Conservation (phyloP, 92 coral and sea anemone genomes). For the Parazoanthus swiftii region DNA sequence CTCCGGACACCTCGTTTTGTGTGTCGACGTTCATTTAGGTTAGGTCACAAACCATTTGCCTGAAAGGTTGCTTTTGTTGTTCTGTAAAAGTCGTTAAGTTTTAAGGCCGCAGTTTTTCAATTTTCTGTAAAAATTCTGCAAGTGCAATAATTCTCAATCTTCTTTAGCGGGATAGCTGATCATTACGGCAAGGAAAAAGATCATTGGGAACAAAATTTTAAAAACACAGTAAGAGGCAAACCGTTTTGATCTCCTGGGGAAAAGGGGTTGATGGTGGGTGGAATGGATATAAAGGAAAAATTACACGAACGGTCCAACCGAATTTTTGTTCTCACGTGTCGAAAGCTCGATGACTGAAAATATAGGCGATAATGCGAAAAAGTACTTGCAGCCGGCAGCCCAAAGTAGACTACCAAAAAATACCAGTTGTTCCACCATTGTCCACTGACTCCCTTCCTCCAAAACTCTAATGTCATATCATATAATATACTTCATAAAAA, state of each 20-base stretch:
- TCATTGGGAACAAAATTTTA: conserved; percentile 24
- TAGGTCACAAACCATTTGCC: conserved; percentile 15
- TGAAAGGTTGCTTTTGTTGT: conserved; percentile 26
- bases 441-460: conserved; percentile 29
- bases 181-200: conserved; percentile 23
- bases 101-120: conserved; percentile 27
- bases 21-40: conserved; percentile 25
- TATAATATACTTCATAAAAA: conserved; percentile 22
- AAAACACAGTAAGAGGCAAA: conserved; percentile 25
- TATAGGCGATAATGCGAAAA: conserved; percentile 16
- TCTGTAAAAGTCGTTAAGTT: conserved; percentile 8
- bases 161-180: conserved; percentile 27
- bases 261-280: not conserved
- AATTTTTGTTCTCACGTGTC: conserved; percentile 25
- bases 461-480: conserved; percentile 24
- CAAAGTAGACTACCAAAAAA: conserved; percentile 25
- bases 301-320: conserved; percentile 28
- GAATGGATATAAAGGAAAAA: conserved; percentile 11
- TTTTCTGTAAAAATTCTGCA: conserved; percentile 5
- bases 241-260: not conserved
- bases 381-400: conserved; percentile 29
- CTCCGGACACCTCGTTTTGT: conserved; percentile 27
- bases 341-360: conserved; percentile 18
- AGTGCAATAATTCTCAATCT: conserved; percentile 25
- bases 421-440: conserved; percentile 27